Base-by-base conservation (phyloP, 2,888 invertebrate genomes). In the Melieria omissa region DNA sequence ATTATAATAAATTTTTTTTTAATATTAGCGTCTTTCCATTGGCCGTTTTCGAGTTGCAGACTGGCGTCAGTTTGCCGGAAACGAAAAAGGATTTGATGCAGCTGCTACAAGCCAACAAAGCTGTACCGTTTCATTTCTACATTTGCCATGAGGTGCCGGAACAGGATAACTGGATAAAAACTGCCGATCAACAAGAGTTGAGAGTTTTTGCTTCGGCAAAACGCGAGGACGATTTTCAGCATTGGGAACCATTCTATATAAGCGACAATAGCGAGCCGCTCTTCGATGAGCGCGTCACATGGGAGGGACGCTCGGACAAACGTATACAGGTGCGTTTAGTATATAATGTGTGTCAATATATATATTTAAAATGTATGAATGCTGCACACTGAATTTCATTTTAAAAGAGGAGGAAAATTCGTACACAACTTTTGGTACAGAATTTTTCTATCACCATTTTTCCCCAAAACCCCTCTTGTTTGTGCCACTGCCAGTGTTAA, bases 161-260 rank as follows among this genome's bases (percentile, higher is more conserved):
- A 5, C 64, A 77, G 10, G 42, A 70, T 3, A 49, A 75, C 5
- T 82, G 82, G 80, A 29, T 78, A 0, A 29, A 57, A 3, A 55
- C 70, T 4, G 44, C 65, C 1, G 66, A 63, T 5, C 70, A 73
- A 0, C 74, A 78, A 16, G 65, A 77, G 0, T 63, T 60, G 3
- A 14, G 84, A 4, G 46, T 84, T 6, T 95, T 95, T 84, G 92
- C 93, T 83, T 90, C 93, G 12, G 93, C 93, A 0, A 93, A 94
- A 81, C 88, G 95, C 41, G 91, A 88, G 62, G 92, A 91, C 3
- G 89, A 89, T 76, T 93, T 90, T 82, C 88, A 90, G 10, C 92
- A 92, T 81, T 96, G 96, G 96, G 96, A 97, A 85, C 97, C 97
- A 3, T 95, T 96, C 81, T 97, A 93, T 83, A 93, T 97, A 67